Evolutionary conservation across 2,113 vertebrate species (phyloP), one percentile per base, ranked within the genome.

Genomic region (Istiophorus platypterus): DNA sequence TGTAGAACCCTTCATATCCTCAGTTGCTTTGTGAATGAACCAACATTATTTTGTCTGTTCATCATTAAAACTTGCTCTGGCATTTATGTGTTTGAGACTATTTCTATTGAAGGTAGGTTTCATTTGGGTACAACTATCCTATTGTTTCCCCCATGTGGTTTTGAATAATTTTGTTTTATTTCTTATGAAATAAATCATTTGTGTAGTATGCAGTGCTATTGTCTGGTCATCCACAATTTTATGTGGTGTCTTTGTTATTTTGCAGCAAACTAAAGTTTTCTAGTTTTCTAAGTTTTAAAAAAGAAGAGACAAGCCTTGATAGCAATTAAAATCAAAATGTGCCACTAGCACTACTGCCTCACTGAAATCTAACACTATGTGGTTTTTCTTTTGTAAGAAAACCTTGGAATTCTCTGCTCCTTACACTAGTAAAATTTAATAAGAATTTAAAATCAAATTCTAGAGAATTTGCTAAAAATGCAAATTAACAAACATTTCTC

Each of bases 1-100:
- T 20, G 72, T 66, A 69, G 64, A 82, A n/a, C 77, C 39, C 78
- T 78, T 76, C 72, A 70, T 80, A 82, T 78, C 26, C 66, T 84
- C n/a, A 26, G 13, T 4, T 73, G 11, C 63, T 84, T 61, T 63
- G 80, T 58, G 15, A 29, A 65, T 62, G 17, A 85, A 39, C 64
- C n/a, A 77, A 18, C 24, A 15, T 84, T 1, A 49, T 62, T 77
- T 82, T 76, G 51, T 67, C 12, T 73, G 56, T 62, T 47, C 5
- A n/a, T 65, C 56, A 13, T 37, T 18, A 20, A 22, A 57, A 64
- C 6, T 24, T 41, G 47, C 51, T 64, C 22, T 26, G 1, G 24
- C 20, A 24, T 74, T 70, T 61, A 70, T 22, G 13, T 62, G 64
- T 68, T 45, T 14, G 42, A 37, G 13, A 64, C 63, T 39, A 29